phyloP scores from a whole-genome alignment of 2,797 vertebrate species.

The Lateolabrax maculatus region DNA sequence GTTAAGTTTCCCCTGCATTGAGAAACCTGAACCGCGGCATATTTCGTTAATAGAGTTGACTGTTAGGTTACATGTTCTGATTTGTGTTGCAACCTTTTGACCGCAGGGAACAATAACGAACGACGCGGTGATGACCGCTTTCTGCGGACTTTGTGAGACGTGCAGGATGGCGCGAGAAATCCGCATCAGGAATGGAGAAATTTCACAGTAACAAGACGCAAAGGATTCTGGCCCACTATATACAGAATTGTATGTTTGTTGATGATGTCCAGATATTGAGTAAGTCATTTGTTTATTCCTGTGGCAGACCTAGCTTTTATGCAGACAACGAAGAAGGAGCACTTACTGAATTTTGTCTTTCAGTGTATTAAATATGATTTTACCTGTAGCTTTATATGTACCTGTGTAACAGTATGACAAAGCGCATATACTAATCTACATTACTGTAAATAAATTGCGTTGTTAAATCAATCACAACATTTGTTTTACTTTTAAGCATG shows the following conservation, averaged over 20 bases:
- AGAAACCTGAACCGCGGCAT: constrained; percentile 31
- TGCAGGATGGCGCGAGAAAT: constrained; percentile 91
- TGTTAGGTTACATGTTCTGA: constrained; percentile 21
- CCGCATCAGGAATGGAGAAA: constrained; percentile 84
- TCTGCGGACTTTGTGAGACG: constrained; percentile 84
- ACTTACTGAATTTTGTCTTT: constrained; percentile 1
- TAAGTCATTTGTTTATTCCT: constrained; percentile 13
- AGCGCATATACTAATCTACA: background rate
- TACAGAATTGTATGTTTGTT: background rate
- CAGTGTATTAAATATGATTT: background rate
- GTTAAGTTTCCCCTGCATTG: constrained; percentile 21
- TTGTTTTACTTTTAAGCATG: background rate
- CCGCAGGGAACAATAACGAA: constrained; percentile 87
- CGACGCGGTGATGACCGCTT: constrained; percentile 85
- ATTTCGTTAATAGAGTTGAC: constrained; percentile 11
- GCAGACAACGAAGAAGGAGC: background rate
- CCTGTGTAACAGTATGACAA: background rate
- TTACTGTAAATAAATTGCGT: constrained; percentile 61
- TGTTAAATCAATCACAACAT: background rate
- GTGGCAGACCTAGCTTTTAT: background rate
- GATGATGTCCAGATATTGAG: background rate
- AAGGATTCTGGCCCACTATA: background rate
- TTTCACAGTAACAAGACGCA: constrained; percentile 48
- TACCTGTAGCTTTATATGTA: background rate
- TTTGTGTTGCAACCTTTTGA: constrained; percentile 39